Evolutionary conservation across 1,140 invertebrate genomes (phyloP).

Genomic region (Magallana gigas): DNA sequence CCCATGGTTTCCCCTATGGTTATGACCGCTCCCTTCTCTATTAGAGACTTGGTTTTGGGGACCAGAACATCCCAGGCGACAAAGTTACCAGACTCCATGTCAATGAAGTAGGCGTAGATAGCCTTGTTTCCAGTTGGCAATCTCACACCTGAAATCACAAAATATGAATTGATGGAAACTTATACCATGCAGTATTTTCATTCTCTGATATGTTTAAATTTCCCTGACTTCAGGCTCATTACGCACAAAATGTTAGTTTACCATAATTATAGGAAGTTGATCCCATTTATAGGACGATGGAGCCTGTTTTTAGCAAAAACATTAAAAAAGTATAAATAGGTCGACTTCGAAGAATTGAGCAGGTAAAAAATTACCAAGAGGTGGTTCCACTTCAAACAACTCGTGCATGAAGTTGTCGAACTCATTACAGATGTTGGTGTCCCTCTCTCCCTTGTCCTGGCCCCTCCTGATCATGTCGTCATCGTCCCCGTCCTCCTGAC

Average conservation of each 20-base stretch:
- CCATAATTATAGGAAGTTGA: too few relatives aligned
- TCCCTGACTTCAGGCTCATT: too few relatives aligned
- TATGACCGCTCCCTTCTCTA: slow-evolving; percentile 77
- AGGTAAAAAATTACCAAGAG: slow-evolving; percentile 66
- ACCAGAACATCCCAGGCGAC: slow-evolving; percentile 77
- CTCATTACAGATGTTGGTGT: slow-evolving; percentile 83
- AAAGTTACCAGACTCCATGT: slow-evolving; percentile 78
- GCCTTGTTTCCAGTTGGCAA: slow-evolving; percentile 76
- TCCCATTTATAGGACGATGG: too few relatives aligned
- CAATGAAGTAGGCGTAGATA: slow-evolving; percentile 79
- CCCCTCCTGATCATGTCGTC: slow-evolving; percentile 68
- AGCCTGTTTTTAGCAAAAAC: too few relatives aligned
- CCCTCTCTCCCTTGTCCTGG: slow-evolving; percentile 75
- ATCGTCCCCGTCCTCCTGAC: slow-evolving; percentile 78
- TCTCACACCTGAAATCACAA: slow-evolving; percentile 71
- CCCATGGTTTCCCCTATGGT: slow-evolving; percentile 77
- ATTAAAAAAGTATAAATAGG: too few relatives aligned
- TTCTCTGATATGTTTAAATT: too few relatives aligned
- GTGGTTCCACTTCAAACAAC: slow-evolving; percentile 84
- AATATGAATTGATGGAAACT: background rate
- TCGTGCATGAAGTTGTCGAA: slow-evolving; percentile 86
- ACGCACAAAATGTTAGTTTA: too few relatives aligned
- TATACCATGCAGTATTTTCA: background rate
- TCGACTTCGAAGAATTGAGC: background rate
- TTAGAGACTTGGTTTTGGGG: slow-evolving; percentile 76